Conservation (phyloP, 64 coral and sea anemone species). For the Actinia tenebrosa region DNA sequence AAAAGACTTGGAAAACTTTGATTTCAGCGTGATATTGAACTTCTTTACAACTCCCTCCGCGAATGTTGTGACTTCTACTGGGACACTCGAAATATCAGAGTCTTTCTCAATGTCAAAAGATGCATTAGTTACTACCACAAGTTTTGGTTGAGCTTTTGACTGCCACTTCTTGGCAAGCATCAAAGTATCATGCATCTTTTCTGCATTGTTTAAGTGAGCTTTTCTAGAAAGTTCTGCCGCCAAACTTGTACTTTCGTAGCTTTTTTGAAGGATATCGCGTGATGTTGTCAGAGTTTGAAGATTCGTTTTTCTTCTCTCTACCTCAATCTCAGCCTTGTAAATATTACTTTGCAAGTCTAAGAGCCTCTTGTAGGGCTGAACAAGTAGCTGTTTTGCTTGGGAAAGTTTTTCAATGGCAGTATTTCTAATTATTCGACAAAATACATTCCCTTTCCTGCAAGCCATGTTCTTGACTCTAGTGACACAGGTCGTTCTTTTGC, state of each 20-base stretch:
- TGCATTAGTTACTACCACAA: background rate
- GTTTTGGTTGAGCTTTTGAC: background rate
- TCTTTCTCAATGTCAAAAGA: constrained; percentile 26
- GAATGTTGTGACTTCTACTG: constrained; percentile 10
- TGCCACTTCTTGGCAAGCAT: constrained; percentile 17
- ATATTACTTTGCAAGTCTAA: background rate
- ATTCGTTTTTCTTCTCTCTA: background rate
- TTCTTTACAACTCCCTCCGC: background rate
- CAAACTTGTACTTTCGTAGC: background rate
- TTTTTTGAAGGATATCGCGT: constrained; percentile 34
- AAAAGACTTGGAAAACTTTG: background rate
- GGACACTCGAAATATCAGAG: constrained; percentile 1
- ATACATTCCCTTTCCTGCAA: constrained; percentile 35
- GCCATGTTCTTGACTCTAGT: constrained; percentile 12
- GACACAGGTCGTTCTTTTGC: constrained; percentile 21
- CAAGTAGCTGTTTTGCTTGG: background rate
- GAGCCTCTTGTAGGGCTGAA: constrained; percentile 25
- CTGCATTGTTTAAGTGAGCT: constrained; percentile 21
- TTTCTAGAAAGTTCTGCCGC: background rate
- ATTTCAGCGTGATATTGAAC: constrained; percentile 1
- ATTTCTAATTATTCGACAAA: constrained; percentile 16
- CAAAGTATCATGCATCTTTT: constrained; percentile 12
- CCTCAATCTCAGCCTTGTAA: constrained; percentile 10
- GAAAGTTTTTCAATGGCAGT: constrained; percentile 24
- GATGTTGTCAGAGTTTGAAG: constrained; percentile 13